Percentiles rank a stretch among this genome's conserved stretches.
These are phyloP conservation scores for Pteropus rufus DNA, from an alignment of 2,797 vertebrate species.

Conservation along the genomic window DNA sequence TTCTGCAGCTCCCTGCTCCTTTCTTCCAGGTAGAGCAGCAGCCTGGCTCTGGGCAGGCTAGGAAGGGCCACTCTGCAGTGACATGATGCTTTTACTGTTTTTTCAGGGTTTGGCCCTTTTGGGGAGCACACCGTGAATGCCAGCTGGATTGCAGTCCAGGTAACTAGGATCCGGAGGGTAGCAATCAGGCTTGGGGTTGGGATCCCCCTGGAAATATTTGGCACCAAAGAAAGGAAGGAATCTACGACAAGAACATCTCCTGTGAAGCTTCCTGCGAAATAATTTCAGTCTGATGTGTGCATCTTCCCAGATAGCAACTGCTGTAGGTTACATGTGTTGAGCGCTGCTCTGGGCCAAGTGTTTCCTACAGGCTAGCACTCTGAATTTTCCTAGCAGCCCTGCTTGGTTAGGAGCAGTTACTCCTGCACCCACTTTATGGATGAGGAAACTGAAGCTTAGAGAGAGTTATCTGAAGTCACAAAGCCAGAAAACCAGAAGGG, in stretches of 20 bases:
- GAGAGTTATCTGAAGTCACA: background rate
- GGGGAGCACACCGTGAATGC: slow-evolving; percentile 93
- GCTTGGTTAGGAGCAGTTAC: background rate
- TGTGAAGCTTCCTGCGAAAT: slow-evolving; percentile 58
- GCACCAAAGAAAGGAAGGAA: background rate
- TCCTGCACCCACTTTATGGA: background rate
- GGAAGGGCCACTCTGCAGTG: background rate
- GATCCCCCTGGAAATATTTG: background rate
- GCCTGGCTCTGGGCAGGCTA: background rate
- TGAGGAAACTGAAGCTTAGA: background rate
- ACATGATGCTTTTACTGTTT: slow-evolving; percentile 42
- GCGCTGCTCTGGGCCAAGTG: background rate
- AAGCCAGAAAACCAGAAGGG: background rate
- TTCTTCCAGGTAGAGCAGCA: background rate
- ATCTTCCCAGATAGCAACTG: slow-evolving; percentile 26
- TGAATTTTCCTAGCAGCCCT: background rate
- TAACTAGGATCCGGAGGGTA: slow-evolving; percentile 73
- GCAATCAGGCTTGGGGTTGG: background rate
- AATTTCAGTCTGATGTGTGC: slow-evolving; percentile 58
- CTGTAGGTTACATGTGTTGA: fast-evolving
- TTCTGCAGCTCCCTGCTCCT: background rate
- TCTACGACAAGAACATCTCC: slow-evolving; percentile 52
- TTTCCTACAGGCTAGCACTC: background rate
- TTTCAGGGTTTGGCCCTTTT: slow-evolving; percentile 94
- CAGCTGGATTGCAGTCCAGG: slow-evolving; percentile 98